These are phyloP conservation scores for Oegoconia quadripuncta DNA, from an alignment of 2,888 invertebrate genomes.

Conservation along the genomic window DNA sequence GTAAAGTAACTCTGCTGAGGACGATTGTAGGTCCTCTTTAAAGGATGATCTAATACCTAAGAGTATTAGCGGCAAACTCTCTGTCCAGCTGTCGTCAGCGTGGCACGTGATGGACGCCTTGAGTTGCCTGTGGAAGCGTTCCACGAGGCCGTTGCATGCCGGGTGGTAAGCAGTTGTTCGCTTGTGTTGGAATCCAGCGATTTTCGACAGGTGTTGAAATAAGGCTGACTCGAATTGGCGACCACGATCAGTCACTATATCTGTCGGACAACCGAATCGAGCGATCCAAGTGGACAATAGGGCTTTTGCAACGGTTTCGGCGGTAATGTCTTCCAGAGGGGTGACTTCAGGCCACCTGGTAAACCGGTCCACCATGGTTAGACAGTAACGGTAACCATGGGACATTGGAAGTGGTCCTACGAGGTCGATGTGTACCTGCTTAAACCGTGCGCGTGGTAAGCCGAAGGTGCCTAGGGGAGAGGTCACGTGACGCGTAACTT, in stretches of 20 bases:
- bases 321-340: constrained; percentile 40
- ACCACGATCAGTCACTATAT: constrained; percentile 26
- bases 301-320: constrained; percentile 38
- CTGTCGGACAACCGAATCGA: constrained; percentile 45
- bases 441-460: constrained; percentile 28
- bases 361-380: constrained; percentile 29
- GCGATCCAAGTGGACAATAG: constrained; percentile 47
- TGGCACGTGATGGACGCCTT: constrained; percentile 33
- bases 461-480: constrained; percentile 11
- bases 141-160: constrained; percentile 23
- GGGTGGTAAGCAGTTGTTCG: constrained; percentile 27
- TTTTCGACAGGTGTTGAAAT: constrained; percentile 16
- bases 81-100: constrained; percentile 14
- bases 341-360: constrained; percentile 46
- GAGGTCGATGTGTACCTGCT: constrained; percentile 35
- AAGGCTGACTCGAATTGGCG: constrained; percentile 32
- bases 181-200: constrained; percentile 12
- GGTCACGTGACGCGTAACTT: constrained; percentile 14
- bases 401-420: constrained; percentile 24
- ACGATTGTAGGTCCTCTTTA: constrained; percentile 18
- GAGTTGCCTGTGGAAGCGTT: constrained; percentile 19
- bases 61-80: constrained; percentile 16
- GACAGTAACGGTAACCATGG: constrained; percentile 22
- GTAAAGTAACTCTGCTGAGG: constrained; percentile 22
- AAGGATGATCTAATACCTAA: constrained; percentile 20